phyloP scores from a whole-genome alignment of 1,140 invertebrate genomes.

The Popillia japonica region DNA sequence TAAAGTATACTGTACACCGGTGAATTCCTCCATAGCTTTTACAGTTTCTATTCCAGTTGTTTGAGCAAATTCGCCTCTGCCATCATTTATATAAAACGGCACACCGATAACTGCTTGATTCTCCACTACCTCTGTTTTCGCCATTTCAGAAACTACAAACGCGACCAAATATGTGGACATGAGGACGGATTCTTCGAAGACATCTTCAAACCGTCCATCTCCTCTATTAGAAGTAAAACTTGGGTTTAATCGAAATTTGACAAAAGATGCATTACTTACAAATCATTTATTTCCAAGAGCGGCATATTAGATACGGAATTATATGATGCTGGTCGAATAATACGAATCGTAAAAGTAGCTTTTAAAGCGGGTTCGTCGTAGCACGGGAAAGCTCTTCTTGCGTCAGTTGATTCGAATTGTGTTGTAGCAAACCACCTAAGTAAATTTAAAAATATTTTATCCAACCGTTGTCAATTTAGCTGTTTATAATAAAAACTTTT shows the following conservation, averaged over 20 bases:
- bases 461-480: too few species aligned
- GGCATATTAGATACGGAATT: slow-evolving; percentile 84
- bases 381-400: slow-evolving; percentile 88
- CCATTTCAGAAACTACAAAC: slow-evolving; percentile 83
- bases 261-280: too few species aligned
- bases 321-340: slow-evolving; percentile 71
- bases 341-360: slow-evolving; percentile 77
- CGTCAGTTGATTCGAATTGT: slow-evolving; percentile 86
- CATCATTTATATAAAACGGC: slow-evolving; percentile 75
- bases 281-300: background rate
- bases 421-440: slow-evolving; percentile 76
- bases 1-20: slow-evolving; percentile 62
- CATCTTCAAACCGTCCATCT: background rate
- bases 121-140: slow-evolving; percentile 52
- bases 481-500: too few species aligned
- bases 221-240: background rate
- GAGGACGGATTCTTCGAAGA: background rate
- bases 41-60: slow-evolving; percentile 62
- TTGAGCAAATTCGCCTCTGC: slow-evolving; percentile 69
- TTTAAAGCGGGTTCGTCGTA: slow-evolving; percentile 93
- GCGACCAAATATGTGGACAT: slow-evolving; percentile 95
- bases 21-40: slow-evolving; percentile 59
- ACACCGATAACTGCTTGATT: slow-evolving; percentile 55
- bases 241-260: too few species aligned
- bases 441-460: background rate